phyloP scores from a whole-genome alignment of 2,113 vertebrate genomes.

The Hymenochirus boettgeri region DNA sequence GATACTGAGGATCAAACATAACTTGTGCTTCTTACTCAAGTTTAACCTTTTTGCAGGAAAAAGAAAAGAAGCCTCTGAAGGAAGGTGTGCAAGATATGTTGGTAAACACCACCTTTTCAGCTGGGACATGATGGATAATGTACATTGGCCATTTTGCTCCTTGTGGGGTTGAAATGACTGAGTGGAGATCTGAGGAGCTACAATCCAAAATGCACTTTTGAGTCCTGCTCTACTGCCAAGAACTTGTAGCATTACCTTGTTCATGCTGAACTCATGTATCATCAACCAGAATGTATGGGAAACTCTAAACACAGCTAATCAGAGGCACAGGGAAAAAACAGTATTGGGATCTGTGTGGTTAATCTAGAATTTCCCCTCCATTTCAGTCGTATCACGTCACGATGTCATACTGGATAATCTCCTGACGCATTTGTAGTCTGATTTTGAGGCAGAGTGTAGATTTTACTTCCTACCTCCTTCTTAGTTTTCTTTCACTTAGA shows the following conservation, averaged over 20 bases:
- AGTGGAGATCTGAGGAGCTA: conserved; percentile 5
- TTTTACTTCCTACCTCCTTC: conserved; percentile 22
- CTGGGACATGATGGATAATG: conserved; percentile 94
- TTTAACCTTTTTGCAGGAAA: conserved; percentile 69
- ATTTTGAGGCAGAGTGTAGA: conserved; percentile 24
- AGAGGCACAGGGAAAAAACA: background rate
- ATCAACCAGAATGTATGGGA: conserved; percentile 21
- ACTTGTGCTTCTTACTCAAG: too few species aligned
- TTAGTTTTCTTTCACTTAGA: background rate
- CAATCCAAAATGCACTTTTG: conserved; percentile 34
- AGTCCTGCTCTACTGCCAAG: conserved; percentile 26
- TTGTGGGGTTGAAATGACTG: background rate
- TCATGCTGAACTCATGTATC: too few species aligned
- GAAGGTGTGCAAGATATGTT: conserved; percentile 98
- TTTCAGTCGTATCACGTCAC: too few species aligned
- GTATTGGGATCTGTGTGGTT: background rate
- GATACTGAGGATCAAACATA: too few species aligned
- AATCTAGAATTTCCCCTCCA: too few species aligned
- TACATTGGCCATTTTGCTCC: background rate
- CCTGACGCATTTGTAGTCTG: too few species aligned
- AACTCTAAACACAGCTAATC: background rate
- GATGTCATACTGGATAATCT: too few species aligned
- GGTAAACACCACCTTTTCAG: conserved; percentile 98
- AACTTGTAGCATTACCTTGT: conserved; percentile 1
- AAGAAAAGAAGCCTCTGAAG: conserved; percentile 90